Base-by-base conservation (phyloP, 2,113 vertebrate species). In the Gadus chalcogrammus region DNA sequence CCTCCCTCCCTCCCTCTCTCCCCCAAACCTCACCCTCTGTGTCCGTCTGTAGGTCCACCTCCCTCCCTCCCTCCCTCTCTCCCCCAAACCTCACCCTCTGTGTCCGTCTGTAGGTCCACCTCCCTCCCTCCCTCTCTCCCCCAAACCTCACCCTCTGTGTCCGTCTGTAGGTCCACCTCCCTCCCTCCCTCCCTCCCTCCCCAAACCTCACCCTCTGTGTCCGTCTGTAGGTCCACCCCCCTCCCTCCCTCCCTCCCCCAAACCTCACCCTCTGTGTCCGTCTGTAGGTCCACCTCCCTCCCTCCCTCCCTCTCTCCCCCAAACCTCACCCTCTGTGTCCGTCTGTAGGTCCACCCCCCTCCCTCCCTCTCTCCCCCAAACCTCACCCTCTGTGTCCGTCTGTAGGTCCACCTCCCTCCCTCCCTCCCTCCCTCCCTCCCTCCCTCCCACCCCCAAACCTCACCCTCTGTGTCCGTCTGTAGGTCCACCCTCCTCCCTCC, bases 321-420 rank as follows among this genome's bases (percentile, higher is more conserved):
- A 35, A 35, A 35, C 31, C 31, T 35, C 31, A 35, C 12, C 18
- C 3, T 24, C 27, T 99, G 97, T 91, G 93, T 99, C 94, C 95
- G 97, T 93, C 94, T 99, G 97, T 99, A 92, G 98, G 97, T 97
- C 91, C 88, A 91, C 15, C 9, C 68, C 7, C 68, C 12, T 16
- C 15, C 18, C 15, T 4, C 13, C 15, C 16, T 55, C 48, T 15
- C 38, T 6, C 5, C 12, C 13, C n/a, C 11, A 1, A 3, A 15
- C 17, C 35, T 31, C 35, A 27, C 12, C 18, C 3, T 24, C 35
- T 18, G 13, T 56, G 2, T 17, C 42, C 9, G 16, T 5, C 11
- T 20, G 17, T 61, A 24, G 22, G 22, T 2, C 53, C 16, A 8
- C 16, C 5, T 56, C 53, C 3, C 53, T 56, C 53, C 3, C 53